Evolutionary conservation across 2,888 invertebrate genomes (phyloP).

Genomic region (Tenthredo livida): DNA sequence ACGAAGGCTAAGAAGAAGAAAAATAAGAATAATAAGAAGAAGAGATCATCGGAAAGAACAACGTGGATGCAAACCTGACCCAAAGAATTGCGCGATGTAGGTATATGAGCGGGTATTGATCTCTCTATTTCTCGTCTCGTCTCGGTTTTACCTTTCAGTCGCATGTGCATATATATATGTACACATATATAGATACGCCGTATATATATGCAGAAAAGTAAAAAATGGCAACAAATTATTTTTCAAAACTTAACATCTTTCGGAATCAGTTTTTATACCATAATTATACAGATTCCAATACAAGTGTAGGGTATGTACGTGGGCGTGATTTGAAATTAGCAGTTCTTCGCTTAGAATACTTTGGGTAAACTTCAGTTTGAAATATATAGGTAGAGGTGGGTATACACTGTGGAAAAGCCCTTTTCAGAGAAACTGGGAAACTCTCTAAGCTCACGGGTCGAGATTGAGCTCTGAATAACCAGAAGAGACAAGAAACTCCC

Average conservation of each 20-base stretch:
- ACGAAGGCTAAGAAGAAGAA: neutral
- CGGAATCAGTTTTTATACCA: neutral
- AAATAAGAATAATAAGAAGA: neutral
- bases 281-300: neutral
- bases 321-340: neutral
- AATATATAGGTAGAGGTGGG: neutral
- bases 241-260: neutral
- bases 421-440: neutral
- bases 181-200: neutral
- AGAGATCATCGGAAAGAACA: neutral
- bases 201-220: neutral
- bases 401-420: neutral
- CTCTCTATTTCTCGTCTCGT: neutral
- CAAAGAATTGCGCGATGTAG: conserved; percentile 18
- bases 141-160: neutral
- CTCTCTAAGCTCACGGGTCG: conserved; percentile 4
- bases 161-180: neutral
- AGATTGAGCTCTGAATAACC: conserved; percentile 11
- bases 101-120: neutral
- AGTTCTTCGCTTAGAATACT: neutral
- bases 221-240: neutral
- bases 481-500: conserved; percentile 9
- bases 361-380: neutral
- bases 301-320: neutral
- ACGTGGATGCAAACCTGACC: neutral